phyloP scores from a whole-genome alignment of 2,113 vertebrate species.

The Sorex araneus region DNA sequence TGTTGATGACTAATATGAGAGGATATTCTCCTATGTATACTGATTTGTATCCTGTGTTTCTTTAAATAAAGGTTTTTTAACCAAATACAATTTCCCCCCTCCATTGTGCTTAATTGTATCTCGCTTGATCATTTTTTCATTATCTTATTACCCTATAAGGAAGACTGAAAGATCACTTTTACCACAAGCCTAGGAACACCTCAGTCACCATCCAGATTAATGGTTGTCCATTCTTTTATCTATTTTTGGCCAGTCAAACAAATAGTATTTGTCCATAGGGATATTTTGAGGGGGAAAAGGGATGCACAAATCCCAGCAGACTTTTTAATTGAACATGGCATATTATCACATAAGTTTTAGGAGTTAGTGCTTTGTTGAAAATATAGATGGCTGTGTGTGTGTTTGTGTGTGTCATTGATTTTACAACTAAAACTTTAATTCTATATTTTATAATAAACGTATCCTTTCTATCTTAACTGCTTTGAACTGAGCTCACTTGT shows the following conservation, averaged over 20 bases:
- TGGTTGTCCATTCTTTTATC: background rate
- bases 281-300: background rate
- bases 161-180: background rate
- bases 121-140: slow-evolving; percentile 1
- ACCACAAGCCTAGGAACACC: background rate
- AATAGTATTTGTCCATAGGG: background rate
- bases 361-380: too few species aligned
- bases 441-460: background rate
- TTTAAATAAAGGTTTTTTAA: background rate
- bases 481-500: background rate
- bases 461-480: background rate
- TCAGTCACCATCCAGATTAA: background rate
- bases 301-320: background rate
- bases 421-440: background rate
- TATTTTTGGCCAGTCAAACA: background rate
- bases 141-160: background rate
- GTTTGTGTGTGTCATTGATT: too few species aligned
- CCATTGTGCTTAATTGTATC: background rate
- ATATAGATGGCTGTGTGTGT: too few species aligned
- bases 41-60: background rate
- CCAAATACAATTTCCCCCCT: background rate
- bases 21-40: background rate
- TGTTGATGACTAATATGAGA: background rate
- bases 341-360: too few species aligned
- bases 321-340: too few species aligned